Base-by-base conservation (phyloP, 2,888 invertebrate species). In the Drosophila subquinaria region DNA sequence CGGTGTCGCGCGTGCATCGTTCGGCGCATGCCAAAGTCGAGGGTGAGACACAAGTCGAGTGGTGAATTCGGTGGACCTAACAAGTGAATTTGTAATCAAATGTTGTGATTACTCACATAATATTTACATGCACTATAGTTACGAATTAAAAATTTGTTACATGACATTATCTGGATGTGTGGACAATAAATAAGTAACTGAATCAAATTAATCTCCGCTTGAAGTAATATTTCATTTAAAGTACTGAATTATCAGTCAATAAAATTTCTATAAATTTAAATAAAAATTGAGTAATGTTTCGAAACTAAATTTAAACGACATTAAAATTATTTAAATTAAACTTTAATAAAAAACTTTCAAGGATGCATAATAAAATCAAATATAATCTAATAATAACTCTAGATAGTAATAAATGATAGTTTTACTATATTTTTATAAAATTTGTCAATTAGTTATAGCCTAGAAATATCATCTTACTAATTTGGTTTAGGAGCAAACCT, bases 1-100 rank as follows among this genome's bases (percentile, higher is more conserved):
- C 91, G 89, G 88, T 82, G 85, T 71, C 65, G 75, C 75, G 88
- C 69, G 69, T 73, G 74, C 80, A 79, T 69, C 79, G 68, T 53
- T 53, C 47, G 36, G 61, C 82, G 88, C 88, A 70, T 57, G 43
- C 33, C 11, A 47, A 8, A 56, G 27, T 35, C 35, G 51, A 38
- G 53, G 76, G 55, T 69, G 57, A 43, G 42, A 45, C 57, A 23
- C 23, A 51, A 23, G 8, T 48, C 57, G 17, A 47, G 57, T 76
- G 35, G 9, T 20, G 20, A 43, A 57, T 40, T 53, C 50, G 51
- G 56, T 60, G 57, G 63, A 62, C 30, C 47, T 36, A 68, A 36
- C 43, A 64, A 69, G 68, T 66, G 63, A 65, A 68, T 73, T 23
- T 53, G 40, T 61, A n/a, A 33, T 45, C 35, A 38, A 55, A 47